Evolutionary conservation across 2,113 vertebrate genomes (phyloP), one percentile per base, ranked within the genome.

Genomic region (Paedocypris sp.): DNA sequence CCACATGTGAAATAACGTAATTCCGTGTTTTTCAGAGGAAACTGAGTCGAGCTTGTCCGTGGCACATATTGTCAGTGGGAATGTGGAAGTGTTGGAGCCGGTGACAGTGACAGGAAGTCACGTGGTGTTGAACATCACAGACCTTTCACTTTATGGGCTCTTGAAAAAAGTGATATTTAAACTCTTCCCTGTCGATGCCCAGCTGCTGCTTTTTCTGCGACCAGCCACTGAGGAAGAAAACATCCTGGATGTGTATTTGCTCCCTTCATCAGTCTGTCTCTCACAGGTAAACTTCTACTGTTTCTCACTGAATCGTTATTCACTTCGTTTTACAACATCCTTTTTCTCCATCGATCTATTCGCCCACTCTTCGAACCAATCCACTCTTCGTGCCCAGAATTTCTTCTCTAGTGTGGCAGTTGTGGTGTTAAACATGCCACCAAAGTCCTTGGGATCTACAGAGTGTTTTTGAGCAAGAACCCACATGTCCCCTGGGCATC

Each of bases 131-230:
- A 1, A 16, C 4, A 6, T 74, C 49, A 31, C 8, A 6, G 11
- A 35, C 1, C 45, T 71, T 8, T 64, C 53, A n/a, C 0, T 12
- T 4, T 66, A 60, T 49, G 72, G 50, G 1, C 28, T 70, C 18
- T 2, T 74, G 9, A 71, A 18, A 36, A 36, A 4, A 13, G 31
- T 10, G 0, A 5, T 4, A 11, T 7, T 51, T 23, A 3, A 0
- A 8, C 13, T 5, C 31, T 9, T 1, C 2, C 10, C 36, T 1
- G 51, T 58, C 33, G 32, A 5, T 10, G 62, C 49, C 2, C 71
- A 70, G 13, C 64, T 70, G 12, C 32, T 70, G 3, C 50, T 64
- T 2, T 64, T 73, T 13, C 35, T 56, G 16, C 36, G 23, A 29
- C 5, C 36, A 4, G 4, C 42, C 5, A 16, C 35, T 18, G 0